Conservation (phyloP, 2,888 invertebrate species). For the Sphinx pinastri region DNA sequence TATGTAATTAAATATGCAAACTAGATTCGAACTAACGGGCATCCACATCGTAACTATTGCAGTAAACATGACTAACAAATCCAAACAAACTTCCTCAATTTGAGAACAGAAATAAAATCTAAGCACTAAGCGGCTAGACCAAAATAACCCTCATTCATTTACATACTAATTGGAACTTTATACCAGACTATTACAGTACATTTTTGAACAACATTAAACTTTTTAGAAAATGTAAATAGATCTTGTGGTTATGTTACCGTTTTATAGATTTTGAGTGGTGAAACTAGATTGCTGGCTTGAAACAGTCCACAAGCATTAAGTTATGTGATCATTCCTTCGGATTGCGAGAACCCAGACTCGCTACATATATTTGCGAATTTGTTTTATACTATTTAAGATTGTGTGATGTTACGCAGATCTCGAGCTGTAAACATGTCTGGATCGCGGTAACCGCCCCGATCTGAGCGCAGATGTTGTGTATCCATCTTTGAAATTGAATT, state of each 20-base stretch:
- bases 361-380: background rate
- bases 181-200: background rate
- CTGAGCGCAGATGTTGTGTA: too few species aligned
- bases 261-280: background rate
- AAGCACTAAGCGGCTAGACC: slow-evolving; percentile 40
- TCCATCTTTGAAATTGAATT: too few species aligned
- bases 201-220: background rate
- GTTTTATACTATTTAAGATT: background rate
- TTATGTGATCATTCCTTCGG: too few species aligned
- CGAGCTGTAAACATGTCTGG: background rate
- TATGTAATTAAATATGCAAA: too few species aligned
- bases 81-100: slow-evolving; percentile 13
- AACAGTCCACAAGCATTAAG: too few species aligned
- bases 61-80: slow-evolving; percentile 16
- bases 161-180: background rate
- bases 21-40: background rate
- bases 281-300: background rate
- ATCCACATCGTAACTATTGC: background rate
- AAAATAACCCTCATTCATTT: background rate
- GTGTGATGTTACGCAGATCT: background rate
- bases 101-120: slow-evolving; percentile 17
- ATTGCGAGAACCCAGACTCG: background rate
- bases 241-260: background rate
- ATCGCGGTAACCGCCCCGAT: background rate
- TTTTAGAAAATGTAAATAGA: slow-evolving; percentile 7